Evolutionary conservation across 2,113 vertebrate species (phyloP), one percentile per base, ranked within the genome.

Genomic region (Triplophysa tibetana): DNA sequence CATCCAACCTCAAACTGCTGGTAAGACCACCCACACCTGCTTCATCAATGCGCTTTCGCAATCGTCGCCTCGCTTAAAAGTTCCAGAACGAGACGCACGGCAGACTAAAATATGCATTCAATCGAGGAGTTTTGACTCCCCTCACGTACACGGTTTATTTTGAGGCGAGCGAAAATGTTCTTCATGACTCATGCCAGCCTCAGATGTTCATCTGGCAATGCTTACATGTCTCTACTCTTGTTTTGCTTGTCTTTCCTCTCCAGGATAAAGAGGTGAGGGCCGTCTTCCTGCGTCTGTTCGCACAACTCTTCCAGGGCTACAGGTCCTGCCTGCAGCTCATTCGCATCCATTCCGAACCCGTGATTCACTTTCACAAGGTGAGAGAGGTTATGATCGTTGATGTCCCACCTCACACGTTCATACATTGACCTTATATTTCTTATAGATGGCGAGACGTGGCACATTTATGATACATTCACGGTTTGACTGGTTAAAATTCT

Each of bases 341-440:
- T 88, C 95, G 98, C 82, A 99, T 98, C 85, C 98, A 99, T 86
- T 93, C 96, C 62, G 96, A 99, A 86, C 96, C 98, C 12, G 96
- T 99, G 82, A 99, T 99, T 90, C 96, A 98, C 91, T 99, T 99
- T 92, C 98, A 99, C 88, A 99, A 99, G 96, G 97, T 99, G 92
- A 87, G 84, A 50, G 26, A 60, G 63, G 8, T 16, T 19, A 21
- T n/a, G 17, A 52, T 52, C 4, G 14, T 52, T 60, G 24, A 43
- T 75, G 45, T 80, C 70, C 67, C 19, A 14, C 4, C 19, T 76
- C 52, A 38, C 67, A 21, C 45, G 63, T 73, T 48, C 19, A 19
- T 33, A 23, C 66, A 21, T 19, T 45, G 33, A 48, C 56, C 45
- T 26, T 21, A 50, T 21, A 10, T 69, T 23, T 52, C 10, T 24